phyloP scores from a whole-genome alignment of 2,797 vertebrate species.

The Eulemur albifrons region DNA sequence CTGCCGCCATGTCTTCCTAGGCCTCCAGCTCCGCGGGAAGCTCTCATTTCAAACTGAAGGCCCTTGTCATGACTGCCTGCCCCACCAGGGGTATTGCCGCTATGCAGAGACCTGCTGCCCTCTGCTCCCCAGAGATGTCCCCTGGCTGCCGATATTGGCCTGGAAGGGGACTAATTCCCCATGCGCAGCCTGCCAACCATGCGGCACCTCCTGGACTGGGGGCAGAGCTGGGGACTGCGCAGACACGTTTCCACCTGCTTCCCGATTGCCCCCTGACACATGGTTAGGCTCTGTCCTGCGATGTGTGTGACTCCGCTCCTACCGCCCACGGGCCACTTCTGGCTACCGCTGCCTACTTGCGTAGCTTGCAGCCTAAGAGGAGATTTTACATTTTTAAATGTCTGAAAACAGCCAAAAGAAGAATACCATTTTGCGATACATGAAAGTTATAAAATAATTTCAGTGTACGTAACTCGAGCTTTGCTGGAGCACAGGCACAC shows the following conservation, averaged over 20 bases:
- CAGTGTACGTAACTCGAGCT: not conserved
- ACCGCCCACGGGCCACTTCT: not conserved
- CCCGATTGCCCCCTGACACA: not conserved
- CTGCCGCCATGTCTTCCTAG: not conserved
- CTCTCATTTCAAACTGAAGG: not conserved
- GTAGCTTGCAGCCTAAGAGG: not conserved
- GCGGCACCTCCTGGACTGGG: no score
- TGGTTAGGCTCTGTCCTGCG: not conserved
- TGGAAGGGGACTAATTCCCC: not conserved
- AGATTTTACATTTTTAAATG: not conserved
- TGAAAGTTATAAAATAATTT: not conserved
- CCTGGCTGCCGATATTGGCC: not conserved
- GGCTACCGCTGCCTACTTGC: not conserved
- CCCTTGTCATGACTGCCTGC: not conserved
- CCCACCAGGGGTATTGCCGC: not conserved
- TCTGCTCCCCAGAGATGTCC: not conserved
- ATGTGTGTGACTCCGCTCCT: not conserved
- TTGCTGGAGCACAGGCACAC: not conserved
- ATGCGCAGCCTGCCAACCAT: not conserved
- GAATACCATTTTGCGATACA: not conserved
- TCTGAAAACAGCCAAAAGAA: not conserved
- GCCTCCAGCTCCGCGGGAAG: not conserved
- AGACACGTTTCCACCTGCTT: not conserved
- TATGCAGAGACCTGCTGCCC: not conserved
- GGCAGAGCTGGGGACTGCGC: not conserved